Conservation (phyloP, 2,888 invertebrate genomes). For the Cristatella mucedo region DNA sequence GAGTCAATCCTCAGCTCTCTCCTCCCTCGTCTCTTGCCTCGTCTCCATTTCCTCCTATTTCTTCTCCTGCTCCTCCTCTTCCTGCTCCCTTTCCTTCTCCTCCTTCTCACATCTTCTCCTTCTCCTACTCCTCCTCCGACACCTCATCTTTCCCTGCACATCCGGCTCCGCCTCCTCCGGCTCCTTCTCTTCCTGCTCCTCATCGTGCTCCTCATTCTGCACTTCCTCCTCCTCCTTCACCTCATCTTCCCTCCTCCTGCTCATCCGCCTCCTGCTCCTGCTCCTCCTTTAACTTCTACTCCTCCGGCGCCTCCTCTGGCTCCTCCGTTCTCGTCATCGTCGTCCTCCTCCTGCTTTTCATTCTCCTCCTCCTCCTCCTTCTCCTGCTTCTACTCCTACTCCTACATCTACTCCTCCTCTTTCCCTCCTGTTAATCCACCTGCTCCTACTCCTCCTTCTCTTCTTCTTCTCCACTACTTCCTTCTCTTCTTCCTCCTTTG, state of each 20-base stretch:
- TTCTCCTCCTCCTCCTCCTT: conserved; percentile 1
- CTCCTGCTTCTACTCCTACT: not conserved
- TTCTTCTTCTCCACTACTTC: not conserved
- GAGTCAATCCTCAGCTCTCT: too few relatives aligned
- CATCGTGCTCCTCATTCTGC: not conserved
- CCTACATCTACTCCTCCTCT: not conserved
- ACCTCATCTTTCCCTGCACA: not conserved
- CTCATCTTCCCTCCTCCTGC: too few relatives aligned
- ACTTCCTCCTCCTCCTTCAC: not conserved
- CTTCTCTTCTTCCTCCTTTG: not conserved
- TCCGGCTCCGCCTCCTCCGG: not conserved
- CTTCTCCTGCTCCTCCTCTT: too few relatives aligned
- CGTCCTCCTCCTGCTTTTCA: not conserved
- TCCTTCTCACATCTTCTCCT: not conserved
- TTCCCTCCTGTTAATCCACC: not conserved
- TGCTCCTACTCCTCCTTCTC: not conserved
- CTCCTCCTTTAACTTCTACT: not conserved
- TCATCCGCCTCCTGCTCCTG: not conserved
- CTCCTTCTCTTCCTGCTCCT: not conserved
- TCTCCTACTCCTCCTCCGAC: too few relatives aligned
- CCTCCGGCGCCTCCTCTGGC: not conserved
- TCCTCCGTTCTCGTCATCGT: not conserved
- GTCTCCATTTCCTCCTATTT: too few relatives aligned
- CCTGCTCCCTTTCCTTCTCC: too few relatives aligned
- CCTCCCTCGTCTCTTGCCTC: too few relatives aligned